Conservation (phyloP, 2,888 invertebrate genomes). For the Drosophila bunnanda region DNA sequence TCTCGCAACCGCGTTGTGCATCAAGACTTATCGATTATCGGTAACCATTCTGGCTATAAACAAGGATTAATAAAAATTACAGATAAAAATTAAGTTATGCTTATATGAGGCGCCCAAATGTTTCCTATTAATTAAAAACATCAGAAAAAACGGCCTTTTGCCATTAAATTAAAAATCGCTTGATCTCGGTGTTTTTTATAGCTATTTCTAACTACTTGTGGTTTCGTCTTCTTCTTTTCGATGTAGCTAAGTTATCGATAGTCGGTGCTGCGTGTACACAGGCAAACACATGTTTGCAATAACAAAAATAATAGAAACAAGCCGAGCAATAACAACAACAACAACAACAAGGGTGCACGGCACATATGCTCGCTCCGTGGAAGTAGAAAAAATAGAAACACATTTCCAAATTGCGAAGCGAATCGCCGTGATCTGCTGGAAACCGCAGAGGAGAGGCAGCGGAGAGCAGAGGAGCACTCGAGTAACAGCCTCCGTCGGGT, state of each 20-base stretch:
- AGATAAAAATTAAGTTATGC: neutral
- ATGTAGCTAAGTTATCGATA: conserved; percentile 6
- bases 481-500: conserved; percentile 23
- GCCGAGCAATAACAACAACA: conserved; percentile 3
- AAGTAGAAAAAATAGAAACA: conserved; percentile 15
- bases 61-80: neutral
- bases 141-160: neutral
- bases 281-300: conserved; percentile 35
- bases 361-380: conserved; percentile 31
- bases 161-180: neutral
- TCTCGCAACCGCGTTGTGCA: neutral
- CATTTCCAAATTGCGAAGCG: conserved; percentile 12
- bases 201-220: neutral
- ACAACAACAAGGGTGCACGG: conserved; percentile 10
- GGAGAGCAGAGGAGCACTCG: neutral
- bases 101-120: neutral
- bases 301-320: conserved; percentile 23
- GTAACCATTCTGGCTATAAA: neutral
- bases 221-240: neutral
- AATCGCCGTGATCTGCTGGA: conserved; percentile 17
- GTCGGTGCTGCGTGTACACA: conserved; percentile 7
- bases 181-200: neutral
- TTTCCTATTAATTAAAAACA: neutral
- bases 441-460: neutral
- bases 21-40: conserved; percentile 2